Evolutionary conservation across 2,888 invertebrate genomes (phyloP).

Genomic region (Imbricaverruca yamaguchii): DNA sequence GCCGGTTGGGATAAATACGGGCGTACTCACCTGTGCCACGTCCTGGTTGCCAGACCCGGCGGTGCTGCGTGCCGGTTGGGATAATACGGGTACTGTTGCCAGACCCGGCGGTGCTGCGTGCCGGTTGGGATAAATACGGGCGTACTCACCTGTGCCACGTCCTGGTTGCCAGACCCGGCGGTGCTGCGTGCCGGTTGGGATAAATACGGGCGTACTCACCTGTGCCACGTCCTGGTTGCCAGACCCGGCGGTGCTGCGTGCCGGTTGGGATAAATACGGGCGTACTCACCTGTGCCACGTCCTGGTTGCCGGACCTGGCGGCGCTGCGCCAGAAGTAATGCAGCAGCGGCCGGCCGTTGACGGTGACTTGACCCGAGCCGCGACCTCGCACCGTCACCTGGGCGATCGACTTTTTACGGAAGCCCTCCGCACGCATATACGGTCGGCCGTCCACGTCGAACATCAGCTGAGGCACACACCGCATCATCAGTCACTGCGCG

Average conservation of each 20-base stretch:
- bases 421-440: slow-evolving; percentile 37
- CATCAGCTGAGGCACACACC: slow-evolving; percentile 35
- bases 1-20: neutral
- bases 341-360: slow-evolving; percentile 66
- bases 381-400: slow-evolving; percentile 70
- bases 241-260: neutral
- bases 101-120: neutral
- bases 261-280: neutral
- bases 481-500: neutral
- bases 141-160: neutral
- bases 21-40: neutral
- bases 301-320: slow-evolving; percentile 37
- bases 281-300: slow-evolving; percentile 3
- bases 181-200: slow-evolving; percentile 46
- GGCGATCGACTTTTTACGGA: slow-evolving; percentile 60
- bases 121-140: fast-evolving
- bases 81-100: no score
- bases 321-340: slow-evolving; percentile 62
- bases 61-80: slow-evolving; percentile 46
- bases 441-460: slow-evolving; percentile 38
- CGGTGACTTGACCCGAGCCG: slow-evolving; percentile 71
- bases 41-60: slow-evolving; percentile 37
- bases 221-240: neutral
- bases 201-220: neutral
- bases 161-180: slow-evolving; percentile 37